Evolutionary conservation across 37 sponge, comb jelly and placozoan genomes (phyloP).

Genomic region (Mnemiopsis leidyi): DNA sequence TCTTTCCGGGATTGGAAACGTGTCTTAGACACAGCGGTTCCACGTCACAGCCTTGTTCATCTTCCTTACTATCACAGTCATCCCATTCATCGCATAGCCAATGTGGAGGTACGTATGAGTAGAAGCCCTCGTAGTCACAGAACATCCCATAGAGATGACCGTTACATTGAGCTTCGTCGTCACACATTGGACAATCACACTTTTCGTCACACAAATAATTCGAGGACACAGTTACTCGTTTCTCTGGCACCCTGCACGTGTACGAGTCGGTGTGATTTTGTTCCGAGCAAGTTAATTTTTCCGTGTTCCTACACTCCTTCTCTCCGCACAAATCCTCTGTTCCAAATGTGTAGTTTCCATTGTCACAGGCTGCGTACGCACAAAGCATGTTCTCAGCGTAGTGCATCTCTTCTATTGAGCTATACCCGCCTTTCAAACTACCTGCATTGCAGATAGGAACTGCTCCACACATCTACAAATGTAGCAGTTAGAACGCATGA

Average conservation of each 20-base stretch:
- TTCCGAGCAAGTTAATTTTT: neutral
- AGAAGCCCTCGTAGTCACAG: neutral
- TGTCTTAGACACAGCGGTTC: neutral
- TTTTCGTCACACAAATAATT: neutral
- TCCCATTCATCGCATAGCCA: neutral
- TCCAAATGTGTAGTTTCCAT: neutral
- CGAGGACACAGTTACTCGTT: neutral
- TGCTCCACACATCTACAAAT: neutral
- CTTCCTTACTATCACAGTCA: neutral
- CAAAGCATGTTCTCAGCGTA: neutral
- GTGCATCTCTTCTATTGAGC: neutral
- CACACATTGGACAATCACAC: slow-evolving; percentile 8
- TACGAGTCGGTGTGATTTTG: neutral
- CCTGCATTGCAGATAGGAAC: neutral
- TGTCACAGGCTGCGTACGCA: neutral
- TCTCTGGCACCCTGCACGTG: neutral
- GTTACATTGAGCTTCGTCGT: slow-evolving; percentile 26
- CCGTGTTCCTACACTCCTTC: neutral
- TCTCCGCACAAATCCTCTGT: neutral
- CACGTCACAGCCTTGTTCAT: neutral
- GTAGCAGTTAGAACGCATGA: too few relatives aligned
- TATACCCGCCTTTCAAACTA: neutral
- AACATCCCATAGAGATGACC: slow-evolving; percentile 28
- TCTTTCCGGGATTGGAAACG: neutral
- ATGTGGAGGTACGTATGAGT: neutral